Evolutionary conservation across 2,888 invertebrate species (phyloP).

Genomic region (Alcis repandata): DNA sequence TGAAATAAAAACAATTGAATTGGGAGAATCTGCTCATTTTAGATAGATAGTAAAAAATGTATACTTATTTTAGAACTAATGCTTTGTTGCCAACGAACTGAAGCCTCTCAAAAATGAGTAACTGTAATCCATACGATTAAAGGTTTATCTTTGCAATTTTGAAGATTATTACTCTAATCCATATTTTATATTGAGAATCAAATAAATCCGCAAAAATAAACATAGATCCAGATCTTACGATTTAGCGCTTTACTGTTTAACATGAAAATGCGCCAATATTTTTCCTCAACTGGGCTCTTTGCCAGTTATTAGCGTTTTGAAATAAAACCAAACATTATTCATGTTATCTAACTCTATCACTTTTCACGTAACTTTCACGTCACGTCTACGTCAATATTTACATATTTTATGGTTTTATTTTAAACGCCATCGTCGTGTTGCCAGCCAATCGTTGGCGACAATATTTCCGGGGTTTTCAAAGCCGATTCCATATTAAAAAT

Average conservation of each 20-base stretch:
- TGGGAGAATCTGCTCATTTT: too few species aligned
- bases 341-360: slow-evolving; percentile 41
- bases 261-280: slow-evolving; percentile 12
- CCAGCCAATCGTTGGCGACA: background rate
- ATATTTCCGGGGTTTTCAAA: background rate
- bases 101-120: too few species aligned
- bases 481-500: background rate
- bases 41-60: too few species aligned
- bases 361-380: slow-evolving; percentile 47
- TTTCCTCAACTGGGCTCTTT: slow-evolving; percentile 19
- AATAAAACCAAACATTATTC: slow-evolving; percentile 25
- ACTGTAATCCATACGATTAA: background rate
- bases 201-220: slow-evolving; percentile 17
- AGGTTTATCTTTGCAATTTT: background rate
- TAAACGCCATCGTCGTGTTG: slow-evolving; percentile 14
- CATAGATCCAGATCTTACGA: slow-evolving; percentile 9
- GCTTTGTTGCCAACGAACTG: too few species aligned
- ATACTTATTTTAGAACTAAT: too few species aligned
- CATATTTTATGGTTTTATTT: slow-evolving; percentile 33
- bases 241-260: background rate
- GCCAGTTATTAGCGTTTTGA: slow-evolving; percentile 25
- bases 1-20: too few species aligned
- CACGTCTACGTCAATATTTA: slow-evolving; percentile 35
- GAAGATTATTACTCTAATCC: background rate
- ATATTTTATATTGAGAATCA: slow-evolving; percentile 4